These are phyloP conservation scores for Aurelia sp. DNA, from an alignment of 30 jellyfish, hydroid and myxozoan species.

Conservation along the genomic window DNA sequence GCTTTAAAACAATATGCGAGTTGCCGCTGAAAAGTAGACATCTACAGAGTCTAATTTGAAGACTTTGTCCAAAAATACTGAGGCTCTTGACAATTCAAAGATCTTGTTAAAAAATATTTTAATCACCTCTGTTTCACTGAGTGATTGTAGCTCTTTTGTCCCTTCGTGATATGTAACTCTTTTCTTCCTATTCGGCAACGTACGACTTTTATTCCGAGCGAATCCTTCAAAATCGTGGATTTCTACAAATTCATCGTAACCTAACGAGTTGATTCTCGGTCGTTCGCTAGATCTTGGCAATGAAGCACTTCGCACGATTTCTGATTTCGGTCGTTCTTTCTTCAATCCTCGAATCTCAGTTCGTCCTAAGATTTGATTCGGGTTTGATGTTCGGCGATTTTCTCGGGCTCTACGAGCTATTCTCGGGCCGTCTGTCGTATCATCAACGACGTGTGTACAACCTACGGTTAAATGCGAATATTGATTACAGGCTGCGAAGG, in stretches of 20 bases:
- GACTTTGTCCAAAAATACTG: too few species aligned
- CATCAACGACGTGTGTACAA: conserved; percentile 61
- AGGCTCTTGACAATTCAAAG: too few species aligned
- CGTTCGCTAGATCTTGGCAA: conserved; percentile 60
- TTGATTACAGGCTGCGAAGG: too few species aligned
- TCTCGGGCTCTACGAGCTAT: conserved; percentile 43
- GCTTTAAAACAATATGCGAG: too few species aligned
- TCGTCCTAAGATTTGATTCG: conserved; percentile 72
- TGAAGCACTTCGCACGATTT: conserved; percentile 36
- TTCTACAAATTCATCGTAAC: conserved; percentile 59
- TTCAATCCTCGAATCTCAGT: conserved; percentile 50
- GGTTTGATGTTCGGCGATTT: conserved; percentile 60
- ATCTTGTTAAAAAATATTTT: too few species aligned
- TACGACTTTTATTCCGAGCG: conserved; percentile 39
- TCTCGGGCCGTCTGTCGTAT: conserved; percentile 55
- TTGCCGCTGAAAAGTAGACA: too few species aligned
- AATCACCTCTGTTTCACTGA: conserved; percentile 55
- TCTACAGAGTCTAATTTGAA: too few species aligned
- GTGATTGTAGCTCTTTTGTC: conserved; percentile 27
- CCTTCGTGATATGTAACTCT: conserved; percentile 66
- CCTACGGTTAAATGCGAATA: neutral
- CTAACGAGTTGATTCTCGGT: conserved; percentile 61
- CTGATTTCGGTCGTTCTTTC: conserved; percentile 56
- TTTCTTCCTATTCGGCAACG: conserved; percentile 63
- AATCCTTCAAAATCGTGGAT: conserved; percentile 52